Base-by-base conservation (phyloP, 2,888 invertebrate genomes). In the Scaptodrosophila latifasciaeformis region DNA sequence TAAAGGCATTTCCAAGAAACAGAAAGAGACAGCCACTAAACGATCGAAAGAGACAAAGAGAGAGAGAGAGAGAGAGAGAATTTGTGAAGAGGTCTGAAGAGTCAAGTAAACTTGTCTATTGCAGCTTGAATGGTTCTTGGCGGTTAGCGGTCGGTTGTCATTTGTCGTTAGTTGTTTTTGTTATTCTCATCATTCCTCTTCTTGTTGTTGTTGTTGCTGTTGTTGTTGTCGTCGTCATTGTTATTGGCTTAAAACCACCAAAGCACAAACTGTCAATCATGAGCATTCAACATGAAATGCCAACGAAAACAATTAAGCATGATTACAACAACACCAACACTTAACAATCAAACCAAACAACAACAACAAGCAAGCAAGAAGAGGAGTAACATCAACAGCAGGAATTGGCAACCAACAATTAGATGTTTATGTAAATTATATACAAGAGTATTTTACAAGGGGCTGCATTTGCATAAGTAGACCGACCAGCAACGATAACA, bases 221-320 rank as follows among this genome's bases (percentile, higher is more conserved):
- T 27, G 27, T 9, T 27, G 9, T 9, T 27, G 27, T 9, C 9
- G 27, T 27, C 5, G 27, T 27, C 5, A 40, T 21, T 53, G 45
- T 24, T 37, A 54, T 71, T 62, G 52, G 54, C 59, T 67, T 66
- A 57, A 77, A 77, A 70, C 70, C 68, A 51, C 79, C 62, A 59
- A 59, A 70, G 65, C 79, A 75, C 79, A 72, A 72, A 72, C 71
- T 72, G 75, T 78, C 71, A 78, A 72, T 78, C 71, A 78, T 70
- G 57, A 65, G 62, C 54, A 77, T 61, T 56, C 52, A 60, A 70
- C 77, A 77, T 66, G 67, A 59, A 79, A 76, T 66, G 60, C 60
- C 68, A 71, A 62, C 76, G 65, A 78, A 75, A 78, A 70, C 68
- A 78, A 79, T 78, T 75, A 75, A 67, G 62, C 71, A 79, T 71